Conservation (phyloP, 2,113 vertebrate species). For the Vanacampus margaritifer region DNA sequence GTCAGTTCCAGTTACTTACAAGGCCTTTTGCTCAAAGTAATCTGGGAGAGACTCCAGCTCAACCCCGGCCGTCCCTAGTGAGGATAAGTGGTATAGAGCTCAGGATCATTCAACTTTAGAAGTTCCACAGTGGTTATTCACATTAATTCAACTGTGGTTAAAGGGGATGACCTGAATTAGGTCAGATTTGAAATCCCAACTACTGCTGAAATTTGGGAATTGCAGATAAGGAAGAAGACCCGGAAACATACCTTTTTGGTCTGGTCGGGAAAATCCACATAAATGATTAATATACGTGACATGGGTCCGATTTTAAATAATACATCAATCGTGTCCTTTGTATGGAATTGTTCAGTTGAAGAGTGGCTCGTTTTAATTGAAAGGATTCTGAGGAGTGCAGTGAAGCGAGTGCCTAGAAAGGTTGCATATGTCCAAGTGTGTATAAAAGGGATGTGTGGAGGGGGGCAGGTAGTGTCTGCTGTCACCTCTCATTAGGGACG, state of each 20-base stretch:
- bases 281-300: slow-evolving; percentile 65
- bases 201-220: slow-evolving; percentile 1
- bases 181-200: not conserved
- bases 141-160: too few species aligned
- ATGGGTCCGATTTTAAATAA: slow-evolving; percentile 65
- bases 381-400: slow-evolving; percentile 20
- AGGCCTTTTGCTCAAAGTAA: too few species aligned
- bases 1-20: too few species aligned
- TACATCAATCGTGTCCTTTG: slow-evolving; percentile 44
- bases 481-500: slow-evolving; percentile 68
- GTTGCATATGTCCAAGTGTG: slow-evolving; percentile 28
- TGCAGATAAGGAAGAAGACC: slow-evolving; percentile 8
- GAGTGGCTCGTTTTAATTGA: slow-evolving; percentile 26
- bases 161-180: not conserved
- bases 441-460: slow-evolving; percentile 7
- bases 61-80: too few species aligned
- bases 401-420: slow-evolving; percentile 41
- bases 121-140: too few species aligned
- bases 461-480: slow-evolving; percentile 63
- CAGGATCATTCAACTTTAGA: too few species aligned
- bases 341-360: slow-evolving; percentile 30
- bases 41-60: too few species aligned
- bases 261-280: slow-evolving; percentile 54
- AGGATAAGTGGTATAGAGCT: too few species aligned
- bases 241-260: slow-evolving; percentile 20